Evolutionary conservation across 2,797 vertebrate species (phyloP).

Genomic region (Anabacerthia variegaticeps): DNA sequence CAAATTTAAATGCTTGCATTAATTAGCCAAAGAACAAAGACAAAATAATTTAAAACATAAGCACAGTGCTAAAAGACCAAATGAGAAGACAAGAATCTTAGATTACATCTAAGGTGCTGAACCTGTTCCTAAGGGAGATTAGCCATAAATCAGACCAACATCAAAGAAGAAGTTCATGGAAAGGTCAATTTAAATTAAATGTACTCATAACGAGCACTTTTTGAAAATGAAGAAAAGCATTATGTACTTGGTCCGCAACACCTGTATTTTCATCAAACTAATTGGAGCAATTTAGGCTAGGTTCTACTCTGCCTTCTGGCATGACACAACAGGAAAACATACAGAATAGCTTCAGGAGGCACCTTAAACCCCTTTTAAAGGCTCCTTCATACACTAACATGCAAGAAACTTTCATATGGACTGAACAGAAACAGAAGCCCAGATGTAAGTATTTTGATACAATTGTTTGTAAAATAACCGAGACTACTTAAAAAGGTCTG

Average conservation of each 20-base stretch:
- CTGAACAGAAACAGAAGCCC: not conserved
- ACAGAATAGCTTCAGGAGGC: not conserved
- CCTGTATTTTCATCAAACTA: not conserved
- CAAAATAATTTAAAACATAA: not conserved
- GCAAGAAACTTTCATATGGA: not conserved
- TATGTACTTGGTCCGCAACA: not conserved
- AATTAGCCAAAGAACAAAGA: not conserved
- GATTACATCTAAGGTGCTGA: not conserved
- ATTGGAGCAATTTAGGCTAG: not conserved
- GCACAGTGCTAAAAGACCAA: not conserved
- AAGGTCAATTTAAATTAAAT: not conserved
- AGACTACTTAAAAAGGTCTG: not conserved
- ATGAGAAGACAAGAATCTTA: not conserved
- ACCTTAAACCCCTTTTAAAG: not conserved
- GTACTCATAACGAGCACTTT: not conserved
- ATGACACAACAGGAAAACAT: not conserved
- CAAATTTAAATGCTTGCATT: not conserved
- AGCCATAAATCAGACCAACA: not conserved
- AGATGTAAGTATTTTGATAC: not conserved
- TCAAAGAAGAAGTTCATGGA: not conserved
- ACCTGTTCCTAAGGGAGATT: not conserved
- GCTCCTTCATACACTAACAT: not conserved
- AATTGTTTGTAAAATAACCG: fast-evolving
- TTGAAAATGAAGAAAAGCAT: not conserved
- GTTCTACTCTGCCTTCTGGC: not conserved